phyloP scores from a whole-genome alignment of 2,797 vertebrate genomes.

The Sebastes paucispinis region DNA sequence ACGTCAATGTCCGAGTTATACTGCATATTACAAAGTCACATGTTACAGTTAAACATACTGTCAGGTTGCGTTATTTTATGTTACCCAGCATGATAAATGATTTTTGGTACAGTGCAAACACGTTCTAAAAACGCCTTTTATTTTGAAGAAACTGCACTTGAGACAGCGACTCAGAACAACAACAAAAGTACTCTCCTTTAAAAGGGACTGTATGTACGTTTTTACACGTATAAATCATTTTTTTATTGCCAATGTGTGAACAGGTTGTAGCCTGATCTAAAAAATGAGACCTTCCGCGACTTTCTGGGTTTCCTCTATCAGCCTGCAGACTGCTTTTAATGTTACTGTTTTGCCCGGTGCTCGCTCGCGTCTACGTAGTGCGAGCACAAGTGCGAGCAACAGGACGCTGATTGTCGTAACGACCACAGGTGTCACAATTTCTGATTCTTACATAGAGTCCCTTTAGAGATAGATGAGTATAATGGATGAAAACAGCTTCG shows the following conservation, averaged over 20 bases:
- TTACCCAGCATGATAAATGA: neutral
- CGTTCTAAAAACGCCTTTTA: neutral
- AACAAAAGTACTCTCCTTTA: neutral
- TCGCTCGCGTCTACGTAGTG: too few species aligned
- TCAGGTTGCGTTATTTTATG: neutral
- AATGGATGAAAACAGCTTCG: neutral
- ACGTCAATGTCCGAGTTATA: neutral
- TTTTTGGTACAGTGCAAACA: constrained; percentile 19
- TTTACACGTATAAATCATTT: too few species aligned
- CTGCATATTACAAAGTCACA: neutral
- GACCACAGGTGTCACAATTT: too few species aligned
- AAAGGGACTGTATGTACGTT: too few species aligned
- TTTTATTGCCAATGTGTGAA: neutral
- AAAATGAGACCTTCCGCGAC: too few species aligned
- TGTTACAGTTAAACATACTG: neutral
- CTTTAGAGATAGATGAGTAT: neutral
- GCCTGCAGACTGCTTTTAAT: too few species aligned
- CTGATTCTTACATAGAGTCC: too few species aligned
- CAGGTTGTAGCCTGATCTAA: neutral
- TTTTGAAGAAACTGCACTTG: neutral
- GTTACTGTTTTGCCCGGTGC: too few species aligned
- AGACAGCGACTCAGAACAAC: neutral
- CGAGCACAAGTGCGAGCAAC: too few species aligned
- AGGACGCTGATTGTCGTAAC: too few species aligned
- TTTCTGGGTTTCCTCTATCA: too few species aligned